phyloP scores from a whole-genome alignment of 1,140 invertebrate genomes.

The Eumeta japonica region DNA sequence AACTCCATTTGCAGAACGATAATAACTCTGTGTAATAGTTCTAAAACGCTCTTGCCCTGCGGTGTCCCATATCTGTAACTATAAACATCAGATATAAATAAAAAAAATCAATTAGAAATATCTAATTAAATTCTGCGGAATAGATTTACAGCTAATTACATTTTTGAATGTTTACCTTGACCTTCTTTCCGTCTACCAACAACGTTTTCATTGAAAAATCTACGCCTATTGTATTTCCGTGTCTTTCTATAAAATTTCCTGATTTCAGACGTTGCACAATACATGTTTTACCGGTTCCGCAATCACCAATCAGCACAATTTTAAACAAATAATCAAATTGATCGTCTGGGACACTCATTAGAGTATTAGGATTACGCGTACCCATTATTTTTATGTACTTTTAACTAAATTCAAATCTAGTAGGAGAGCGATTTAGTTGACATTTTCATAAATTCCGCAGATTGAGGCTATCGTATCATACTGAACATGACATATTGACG shows the following conservation, averaged over 20 bases:
- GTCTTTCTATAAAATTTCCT: constrained; percentile 88
- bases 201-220: constrained; percentile 98
- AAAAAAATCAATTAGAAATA: constrained; percentile 3
- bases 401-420: constrained; percentile 21
- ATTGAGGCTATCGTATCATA: too few species aligned
- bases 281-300: constrained; percentile 82
- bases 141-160: too few species aligned
- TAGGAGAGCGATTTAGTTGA: not conserved
- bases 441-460: not conserved
- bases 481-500: too few species aligned
- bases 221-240: constrained; percentile 93
- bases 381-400: constrained; percentile 35
- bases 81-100: constrained; percentile 26
- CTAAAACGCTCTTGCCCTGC: constrained; percentile 90
- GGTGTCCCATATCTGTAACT: constrained; percentile 94
- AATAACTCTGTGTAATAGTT: constrained; percentile 93
- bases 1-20: constrained; percentile 88
- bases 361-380: constrained; percentile 58
- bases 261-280: constrained; percentile 91
- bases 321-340: constrained; percentile 81
- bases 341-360: constrained; percentile 66
- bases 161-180: constrained; percentile 77
- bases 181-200: constrained; percentile 85
- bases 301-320: constrained; percentile 81
- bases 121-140: constrained; percentile 1